These are phyloP conservation scores for Antechinus stuartii DNA, from an alignment of 2,113 vertebrate genomes.

Conservation along the genomic window DNA sequence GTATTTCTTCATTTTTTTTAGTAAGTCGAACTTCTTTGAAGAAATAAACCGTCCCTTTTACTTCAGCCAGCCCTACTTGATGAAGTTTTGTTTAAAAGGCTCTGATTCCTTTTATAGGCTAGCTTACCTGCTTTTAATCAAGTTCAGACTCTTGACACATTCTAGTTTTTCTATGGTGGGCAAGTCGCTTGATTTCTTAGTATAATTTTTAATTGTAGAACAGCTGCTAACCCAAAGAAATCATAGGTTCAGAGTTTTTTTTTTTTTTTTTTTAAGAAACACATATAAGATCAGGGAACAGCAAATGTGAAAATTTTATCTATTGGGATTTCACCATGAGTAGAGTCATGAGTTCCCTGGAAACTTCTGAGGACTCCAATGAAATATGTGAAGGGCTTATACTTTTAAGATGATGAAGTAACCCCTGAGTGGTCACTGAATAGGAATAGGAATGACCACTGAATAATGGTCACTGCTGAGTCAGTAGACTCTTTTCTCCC, in stretches of 20 bases:
- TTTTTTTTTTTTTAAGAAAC: neutral
- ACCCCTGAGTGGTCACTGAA: neutral
- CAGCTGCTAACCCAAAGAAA: neutral
- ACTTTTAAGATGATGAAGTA: neutral
- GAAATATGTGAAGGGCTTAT: neutral
- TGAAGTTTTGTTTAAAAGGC: conserved; percentile 42
- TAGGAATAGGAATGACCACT: neutral
- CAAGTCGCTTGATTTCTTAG: neutral
- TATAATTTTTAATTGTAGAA: neutral
- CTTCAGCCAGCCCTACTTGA: neutral
- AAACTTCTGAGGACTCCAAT: neutral
- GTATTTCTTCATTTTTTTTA: conserved; percentile 88
- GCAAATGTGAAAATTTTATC: neutral
- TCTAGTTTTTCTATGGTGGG: neutral
- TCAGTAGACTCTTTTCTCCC: neutral
- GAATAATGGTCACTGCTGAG: neutral
- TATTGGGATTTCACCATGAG: neutral
- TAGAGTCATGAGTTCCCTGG: neutral
- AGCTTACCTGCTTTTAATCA: no score
- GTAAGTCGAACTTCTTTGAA: conserved; percentile 85
- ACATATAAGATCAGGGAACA: neutral
- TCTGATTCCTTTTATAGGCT: no score
- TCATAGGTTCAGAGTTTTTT: neutral
- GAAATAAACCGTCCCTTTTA: conserved; percentile 82
- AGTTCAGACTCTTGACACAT: neutral